Conservation (phyloP, 2,888 invertebrate genomes). For the Caenorhabditis sp. region DNA sequence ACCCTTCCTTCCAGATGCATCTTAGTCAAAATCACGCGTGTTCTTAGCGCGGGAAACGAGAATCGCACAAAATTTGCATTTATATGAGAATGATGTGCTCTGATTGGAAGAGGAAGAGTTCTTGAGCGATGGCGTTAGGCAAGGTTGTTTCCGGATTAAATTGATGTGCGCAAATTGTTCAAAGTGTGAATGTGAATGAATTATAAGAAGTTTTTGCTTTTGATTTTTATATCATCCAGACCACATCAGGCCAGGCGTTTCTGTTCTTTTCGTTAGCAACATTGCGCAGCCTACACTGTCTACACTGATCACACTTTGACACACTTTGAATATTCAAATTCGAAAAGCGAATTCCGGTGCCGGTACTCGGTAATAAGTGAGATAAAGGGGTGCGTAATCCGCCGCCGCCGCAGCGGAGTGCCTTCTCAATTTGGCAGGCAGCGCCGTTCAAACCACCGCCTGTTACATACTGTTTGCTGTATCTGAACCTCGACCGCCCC, state of each 20-base stretch:
- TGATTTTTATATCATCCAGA: too few relatives aligned
- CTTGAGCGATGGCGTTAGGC: not conserved
- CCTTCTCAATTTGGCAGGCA: constrained; percentile 61
- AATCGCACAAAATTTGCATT: constrained; percentile 5
- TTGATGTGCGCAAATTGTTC: constrained; percentile 4
- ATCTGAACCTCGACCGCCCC: constrained; percentile 63
- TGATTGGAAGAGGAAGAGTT: constrained; percentile 8
- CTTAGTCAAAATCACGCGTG: not conserved
- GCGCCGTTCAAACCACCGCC: constrained; percentile 69
- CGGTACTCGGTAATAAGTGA: constrained; percentile 55
- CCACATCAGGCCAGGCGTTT: too few relatives aligned
- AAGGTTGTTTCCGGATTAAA: constrained; percentile 7
- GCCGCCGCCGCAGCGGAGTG: constrained; percentile 37
- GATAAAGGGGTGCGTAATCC: constrained; percentile 63
- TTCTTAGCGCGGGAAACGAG: not conserved
- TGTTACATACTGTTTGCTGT: constrained; percentile 73
- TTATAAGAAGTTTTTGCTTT: not conserved
- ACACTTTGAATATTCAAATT: constrained; percentile 60
- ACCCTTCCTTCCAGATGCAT: too few relatives aligned
- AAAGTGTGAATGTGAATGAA: not conserved
- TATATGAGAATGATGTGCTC: constrained; percentile 12
- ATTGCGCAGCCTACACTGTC: not conserved
- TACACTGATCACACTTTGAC: constrained; percentile 16
- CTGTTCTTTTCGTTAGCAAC: too few relatives aligned
- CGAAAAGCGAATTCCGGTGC: constrained; percentile 33